Conservation (phyloP, 2,888 invertebrate genomes). For the Drosophila paranaensis region DNA sequence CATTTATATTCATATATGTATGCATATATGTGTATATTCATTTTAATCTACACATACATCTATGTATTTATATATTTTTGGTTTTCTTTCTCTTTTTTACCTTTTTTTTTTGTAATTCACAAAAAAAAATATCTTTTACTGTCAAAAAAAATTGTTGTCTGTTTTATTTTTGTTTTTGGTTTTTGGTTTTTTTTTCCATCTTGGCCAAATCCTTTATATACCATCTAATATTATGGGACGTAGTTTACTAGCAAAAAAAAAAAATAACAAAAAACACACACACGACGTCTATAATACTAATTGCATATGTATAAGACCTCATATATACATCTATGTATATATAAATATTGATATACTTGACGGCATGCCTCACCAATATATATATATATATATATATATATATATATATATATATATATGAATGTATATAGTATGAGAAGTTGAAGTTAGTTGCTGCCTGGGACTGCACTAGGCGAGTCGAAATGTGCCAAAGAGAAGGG, state of each 20-base stretch:
- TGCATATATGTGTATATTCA: conserved; percentile 25
- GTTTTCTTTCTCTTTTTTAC: conserved; percentile 31
- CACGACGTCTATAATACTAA: conserved; percentile 35
- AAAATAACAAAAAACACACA: conserved; percentile 38
- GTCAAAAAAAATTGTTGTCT: conserved; percentile 13
- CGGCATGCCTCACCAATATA: conserved; percentile 37
- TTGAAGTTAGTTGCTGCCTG: conserved; percentile 18
- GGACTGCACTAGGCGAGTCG: not conserved
- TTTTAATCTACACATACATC: conserved; percentile 31
- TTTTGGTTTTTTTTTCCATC: not conserved
- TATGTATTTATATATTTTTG: conserved; percentile 10
- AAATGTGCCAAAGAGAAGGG: not conserved
- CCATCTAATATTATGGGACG: conserved; percentile 48
- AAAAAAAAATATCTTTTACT: conserved; percentile 42
- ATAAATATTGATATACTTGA: conserved; percentile 56
- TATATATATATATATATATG: conserved; percentile 16
- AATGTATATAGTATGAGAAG: conserved; percentile 22
- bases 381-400: conserved; percentile 18
- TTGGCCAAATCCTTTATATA: conserved; percentile 54
- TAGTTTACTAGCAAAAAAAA: conserved; percentile 56
- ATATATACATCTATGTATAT: conserved; percentile 5
- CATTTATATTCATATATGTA: conserved; percentile 14
- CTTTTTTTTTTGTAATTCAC: conserved; percentile 38
- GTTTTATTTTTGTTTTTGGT: not conserved
- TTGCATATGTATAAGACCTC: conserved; percentile 39